Percentiles rank a stretch among this genome's conserved stretches.
phyloP scores from a whole-genome alignment of 2,888 invertebrate genomes.

The Papilio elwesi region DNA sequence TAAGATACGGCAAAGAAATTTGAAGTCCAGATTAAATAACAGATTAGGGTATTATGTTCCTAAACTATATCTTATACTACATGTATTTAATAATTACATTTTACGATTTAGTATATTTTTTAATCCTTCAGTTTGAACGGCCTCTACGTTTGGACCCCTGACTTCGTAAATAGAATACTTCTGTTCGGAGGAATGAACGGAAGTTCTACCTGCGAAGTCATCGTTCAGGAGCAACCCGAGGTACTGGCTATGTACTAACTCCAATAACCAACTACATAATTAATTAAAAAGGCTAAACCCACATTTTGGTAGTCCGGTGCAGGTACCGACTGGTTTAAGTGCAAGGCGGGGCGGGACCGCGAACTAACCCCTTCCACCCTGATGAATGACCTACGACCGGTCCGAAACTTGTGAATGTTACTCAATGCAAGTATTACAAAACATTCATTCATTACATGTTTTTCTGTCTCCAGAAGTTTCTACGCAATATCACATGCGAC shows the following conservation, averaged over 20 bases:
- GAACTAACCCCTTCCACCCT: no score
- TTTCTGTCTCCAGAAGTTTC: conserved; percentile 54
- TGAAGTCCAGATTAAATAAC: no score
- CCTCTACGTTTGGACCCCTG: conserved; percentile 84
- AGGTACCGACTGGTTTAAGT: no score
- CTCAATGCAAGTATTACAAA: no score
- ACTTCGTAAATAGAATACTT: conserved; percentile 81
- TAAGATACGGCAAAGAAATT: no score
- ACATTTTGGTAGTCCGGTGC: no score
- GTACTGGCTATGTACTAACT: conserved; percentile 48
- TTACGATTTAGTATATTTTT: background rate
- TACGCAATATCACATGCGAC: conserved; percentile 54
- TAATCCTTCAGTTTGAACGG: conserved; percentile 76
- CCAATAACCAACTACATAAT: conserved; percentile 3
- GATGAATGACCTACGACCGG: no score
- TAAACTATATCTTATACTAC: no score
- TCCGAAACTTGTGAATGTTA: no score
- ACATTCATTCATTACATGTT: background rate
- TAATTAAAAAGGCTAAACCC: background rate
- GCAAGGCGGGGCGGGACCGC: no score
- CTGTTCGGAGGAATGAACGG: conserved; percentile 53
- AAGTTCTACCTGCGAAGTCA: conserved; percentile 68
- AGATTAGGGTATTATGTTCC: no score
- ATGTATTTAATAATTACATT: no score
- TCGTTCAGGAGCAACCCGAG: conserved; percentile 64